Percentiles rank a stretch among this genome's conserved stretches.
These are phyloP conservation scores for Zalophus californianus DNA, from an alignment of 2,797 vertebrate species.

Conservation along the genomic window DNA sequence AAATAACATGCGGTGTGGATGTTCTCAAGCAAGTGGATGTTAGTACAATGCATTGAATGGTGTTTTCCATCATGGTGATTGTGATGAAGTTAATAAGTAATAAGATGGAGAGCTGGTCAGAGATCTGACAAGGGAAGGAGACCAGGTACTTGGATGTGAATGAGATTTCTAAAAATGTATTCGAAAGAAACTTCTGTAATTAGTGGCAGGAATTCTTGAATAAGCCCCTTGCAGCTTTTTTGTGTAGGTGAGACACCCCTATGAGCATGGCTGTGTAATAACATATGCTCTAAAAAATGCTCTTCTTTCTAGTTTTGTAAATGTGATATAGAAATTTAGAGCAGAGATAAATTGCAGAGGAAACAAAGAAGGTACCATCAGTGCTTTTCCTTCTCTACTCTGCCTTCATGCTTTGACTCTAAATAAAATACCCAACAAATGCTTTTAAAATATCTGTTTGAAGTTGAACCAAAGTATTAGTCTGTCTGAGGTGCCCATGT, in stretches of 20 bases:
- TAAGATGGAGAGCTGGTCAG: background rate
- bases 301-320: background rate
- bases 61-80: background rate
- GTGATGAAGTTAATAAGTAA: background rate
- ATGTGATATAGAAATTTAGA: background rate
- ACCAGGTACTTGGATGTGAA: background rate
- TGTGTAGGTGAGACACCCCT: background rate
- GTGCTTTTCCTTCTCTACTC: background rate
- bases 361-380: background rate
- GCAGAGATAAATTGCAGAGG: background rate
- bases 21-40: background rate
- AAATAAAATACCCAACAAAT: slow-evolving; percentile 22
- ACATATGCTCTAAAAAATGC: background rate
- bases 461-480: background rate
- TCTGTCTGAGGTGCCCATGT: background rate
- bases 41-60: too few species aligned
- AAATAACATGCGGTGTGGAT: background rate
- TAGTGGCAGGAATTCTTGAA: slow-evolving; percentile 8
- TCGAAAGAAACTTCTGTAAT: background rate
- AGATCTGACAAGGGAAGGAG: background rate
- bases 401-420: background rate
- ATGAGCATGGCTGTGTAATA: background rate
- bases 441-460: background rate
- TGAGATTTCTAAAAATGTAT: background rate
- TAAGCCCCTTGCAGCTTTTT: background rate